A percentile compares a stretch with the other conserved stretches of the same genome.
phyloP scores from a whole-genome alignment of 2,888 invertebrate genomes.

The Baronia brevicornis region DNA sequence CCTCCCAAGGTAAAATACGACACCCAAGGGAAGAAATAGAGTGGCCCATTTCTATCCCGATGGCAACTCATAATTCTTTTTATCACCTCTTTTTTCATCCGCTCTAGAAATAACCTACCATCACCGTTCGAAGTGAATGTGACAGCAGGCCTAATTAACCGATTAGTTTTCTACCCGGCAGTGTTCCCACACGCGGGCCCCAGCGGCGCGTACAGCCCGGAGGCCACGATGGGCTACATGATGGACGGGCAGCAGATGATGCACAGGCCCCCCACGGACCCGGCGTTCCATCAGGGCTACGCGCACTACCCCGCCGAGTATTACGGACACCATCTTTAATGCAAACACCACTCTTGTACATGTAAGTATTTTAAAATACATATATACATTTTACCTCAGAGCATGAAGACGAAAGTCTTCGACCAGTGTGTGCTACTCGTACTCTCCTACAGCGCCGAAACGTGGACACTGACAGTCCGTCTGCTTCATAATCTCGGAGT shows the following conservation, averaged over 20 bases:
- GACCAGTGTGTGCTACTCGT: too few species aligned
- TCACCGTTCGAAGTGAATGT: not conserved
- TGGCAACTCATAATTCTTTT: too few species aligned
- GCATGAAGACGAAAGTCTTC: too few species aligned
- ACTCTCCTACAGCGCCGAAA: too few species aligned
- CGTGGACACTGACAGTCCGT: too few species aligned
- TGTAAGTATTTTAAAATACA: slow-evolving; percentile 42
- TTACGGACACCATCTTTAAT: slow-evolving; percentile 95
- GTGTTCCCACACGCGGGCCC: slow-evolving; percentile 97
- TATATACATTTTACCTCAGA: too few species aligned
- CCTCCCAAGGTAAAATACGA: too few species aligned
- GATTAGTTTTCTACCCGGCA: slow-evolving; percentile 74
- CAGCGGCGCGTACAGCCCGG: slow-evolving; percentile 96
- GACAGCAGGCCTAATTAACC: slow-evolving; percentile 63
- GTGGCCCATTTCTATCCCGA: too few species aligned
- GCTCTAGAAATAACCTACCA: slow-evolving; percentile 3
- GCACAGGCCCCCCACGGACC: slow-evolving; percentile 95
- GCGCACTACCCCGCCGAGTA: slow-evolving; percentile 93
- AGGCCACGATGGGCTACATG: slow-evolving; percentile 97
- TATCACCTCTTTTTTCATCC: slow-evolving; percentile 8
- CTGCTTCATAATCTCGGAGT: too few species aligned
- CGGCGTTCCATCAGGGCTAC: slow-evolving; percentile 95
- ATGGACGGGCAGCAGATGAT: slow-evolving; percentile 99
- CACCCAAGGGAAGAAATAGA: too few species aligned
- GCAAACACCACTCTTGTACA: slow-evolving; percentile 55